Base-by-base conservation (phyloP, 2,888 invertebrate genomes). In the Anthophora plumipes region DNA sequence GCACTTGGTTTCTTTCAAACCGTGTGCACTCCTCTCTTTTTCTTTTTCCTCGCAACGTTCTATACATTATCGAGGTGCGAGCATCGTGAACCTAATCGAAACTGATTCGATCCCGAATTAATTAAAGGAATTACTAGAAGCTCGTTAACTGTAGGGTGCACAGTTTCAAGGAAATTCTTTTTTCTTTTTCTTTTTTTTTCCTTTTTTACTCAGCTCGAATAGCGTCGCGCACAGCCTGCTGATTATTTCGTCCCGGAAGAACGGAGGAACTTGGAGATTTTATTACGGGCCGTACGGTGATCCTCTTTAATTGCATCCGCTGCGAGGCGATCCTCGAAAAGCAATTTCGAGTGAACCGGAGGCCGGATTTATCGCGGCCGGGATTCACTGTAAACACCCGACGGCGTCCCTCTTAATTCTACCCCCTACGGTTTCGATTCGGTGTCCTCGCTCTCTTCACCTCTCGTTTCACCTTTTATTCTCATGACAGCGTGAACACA, bases 261-360 rank as follows among this genome's bases (percentile, higher is more conserved):
- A 25, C 12, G 14, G 7, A 12, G 59, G 2, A 57, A 37, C 31
- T 37, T 64, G 41, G 48, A 67, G 60, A 77, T 77, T 77, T 72
- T 77, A 77, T 77, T 77, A 72, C 66, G 31, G n/a, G 20, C 37
- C 43, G 66, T 22, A 60, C 66, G 11, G 46, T 67, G 71, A 77
- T 77, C 77, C 66, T 39, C 72, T 67, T 77, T 77, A 77, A 77
- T 72, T 77, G 72, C 72, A 54, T 67, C 77, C 60, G 60, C 7
- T 37, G 8, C 37, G 22, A 54, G 46, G 12, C 43, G 66, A 72
- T 48, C 20, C 72, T 77, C 66, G 77, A 77, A 61, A 77, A 77
- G 72, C 77, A 77, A 77, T 77, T 72, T 72, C 72, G 54, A 66
- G 43, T 22, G 66, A 60, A 75, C 55, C 61, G 39, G 20, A 39